Evolutionary conservation across 2,797 vertebrate species (phyloP).

Genomic region (Oryzias dopingdopingensis): DNA sequence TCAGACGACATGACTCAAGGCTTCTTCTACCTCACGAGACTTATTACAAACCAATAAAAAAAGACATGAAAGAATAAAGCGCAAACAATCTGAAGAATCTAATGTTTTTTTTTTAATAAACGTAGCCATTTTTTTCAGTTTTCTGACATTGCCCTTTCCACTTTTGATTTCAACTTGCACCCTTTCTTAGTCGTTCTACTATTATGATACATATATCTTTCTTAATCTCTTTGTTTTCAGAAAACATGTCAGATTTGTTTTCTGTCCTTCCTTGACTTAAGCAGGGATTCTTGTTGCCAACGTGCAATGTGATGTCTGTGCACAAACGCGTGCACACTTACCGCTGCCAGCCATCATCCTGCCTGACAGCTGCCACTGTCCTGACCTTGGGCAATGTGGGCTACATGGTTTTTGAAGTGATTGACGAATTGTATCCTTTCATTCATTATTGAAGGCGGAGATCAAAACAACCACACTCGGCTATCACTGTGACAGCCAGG

Average conservation of each 20-base stretch:
- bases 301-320: conserved; percentile 23
- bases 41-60: conserved; percentile 8
- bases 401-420: conserved; percentile 64
- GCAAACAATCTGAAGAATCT: conserved; percentile 9
- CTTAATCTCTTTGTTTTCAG: background rate
- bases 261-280: conserved; percentile 12
- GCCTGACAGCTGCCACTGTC: conserved; percentile 64
- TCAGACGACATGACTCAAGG: conserved; percentile 47
- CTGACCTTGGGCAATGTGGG: conserved; percentile 67
- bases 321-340: conserved; percentile 27
- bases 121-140: background rate
- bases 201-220: conserved; percentile 14
- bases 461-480: conserved; percentile 57
- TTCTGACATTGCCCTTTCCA: conserved; percentile 1
- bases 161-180: background rate
- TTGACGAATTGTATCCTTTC: conserved; percentile 73
- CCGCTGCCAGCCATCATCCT: conserved; percentile 50
- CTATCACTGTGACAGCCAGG: conserved; percentile 51
- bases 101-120: conserved; percentile 1
- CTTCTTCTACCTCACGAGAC: conserved; percentile 18
- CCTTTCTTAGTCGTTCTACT: conserved; percentile 3
- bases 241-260: conserved; percentile 5
- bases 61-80: background rate
- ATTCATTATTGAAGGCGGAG: conserved; percentile 75
- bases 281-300: conserved; percentile 10